These are phyloP conservation scores for Callaeas wilsoni DNA, from an alignment of 2,113 vertebrate species.

Conservation along the genomic window DNA sequence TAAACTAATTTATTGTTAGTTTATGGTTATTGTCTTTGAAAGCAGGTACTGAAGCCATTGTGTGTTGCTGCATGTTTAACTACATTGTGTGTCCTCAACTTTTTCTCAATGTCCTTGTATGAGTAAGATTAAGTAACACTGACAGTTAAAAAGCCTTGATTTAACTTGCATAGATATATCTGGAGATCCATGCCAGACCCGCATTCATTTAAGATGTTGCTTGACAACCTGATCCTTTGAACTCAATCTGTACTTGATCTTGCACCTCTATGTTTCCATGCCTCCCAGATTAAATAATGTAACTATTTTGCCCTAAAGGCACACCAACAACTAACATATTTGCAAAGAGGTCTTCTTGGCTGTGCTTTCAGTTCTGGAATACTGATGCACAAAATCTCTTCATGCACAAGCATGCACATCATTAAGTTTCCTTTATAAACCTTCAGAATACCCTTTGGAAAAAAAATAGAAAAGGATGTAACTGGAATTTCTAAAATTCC, in stretches of 20 bases:
- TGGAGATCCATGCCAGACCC: background rate
- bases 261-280: background rate
- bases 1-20: background rate
- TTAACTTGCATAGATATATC: background rate
- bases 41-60: background rate
- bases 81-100: background rate
- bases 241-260: background rate
- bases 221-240: slow-evolving; percentile 13
- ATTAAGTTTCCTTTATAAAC: background rate
- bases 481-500: background rate
- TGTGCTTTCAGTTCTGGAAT: background rate
- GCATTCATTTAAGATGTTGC: background rate
- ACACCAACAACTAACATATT: background rate
- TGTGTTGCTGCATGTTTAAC: background rate
- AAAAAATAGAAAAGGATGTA: background rate
- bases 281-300: background rate
- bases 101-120: background rate
- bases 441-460: background rate
- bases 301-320: background rate
- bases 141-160: background rate
- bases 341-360: background rate
- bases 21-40: no score
- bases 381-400: background rate
- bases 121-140: background rate
- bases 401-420: background rate